Base-by-base conservation (phyloP, 1,140 invertebrate genomes). In the Brachionus rubens region DNA sequence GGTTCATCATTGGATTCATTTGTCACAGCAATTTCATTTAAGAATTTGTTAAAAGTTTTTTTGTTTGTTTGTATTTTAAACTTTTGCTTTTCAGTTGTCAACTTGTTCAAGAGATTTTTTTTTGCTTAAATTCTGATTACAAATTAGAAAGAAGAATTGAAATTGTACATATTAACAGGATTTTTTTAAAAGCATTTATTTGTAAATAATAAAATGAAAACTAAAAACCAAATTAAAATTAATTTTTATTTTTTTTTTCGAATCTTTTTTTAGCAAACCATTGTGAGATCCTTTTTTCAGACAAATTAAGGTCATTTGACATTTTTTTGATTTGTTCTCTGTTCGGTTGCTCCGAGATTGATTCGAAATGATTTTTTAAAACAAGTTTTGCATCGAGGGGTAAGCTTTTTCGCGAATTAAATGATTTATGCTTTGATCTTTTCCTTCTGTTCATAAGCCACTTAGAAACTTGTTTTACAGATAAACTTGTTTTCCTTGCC, bases 1-100 rank as follows among this genome's bases (percentile, higher is more conserved):
- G 28, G 54, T 33, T 59, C 54, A 19, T 59, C 54, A 59, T 33
- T 59, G 30, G 54, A 59, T 36, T 59, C 54, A 59, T 59, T 59
- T 59, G 16, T 59, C 26, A 33, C 30, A 16, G 54, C 54, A 59
- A 59, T 59, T 59, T 59, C 54, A 36, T 59, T 59, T 59, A 59
- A 59, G 26, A 59, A 59, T 36, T 59, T 59, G 28, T 33, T 59
- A 59, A 59, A 59, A 59, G n/a, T 59, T 59, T 59, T 59, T 59
- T 36, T 59, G 26, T 33, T 59, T 59, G 1, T 59, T 59, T 33
- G 28, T 59, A 59, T 59, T 59, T 33, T 59, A 16, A 33, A 59
- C 9, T 59, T 59, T 59, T 36, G 26, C 36, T 33, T 59, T 33
- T 59, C 54, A 59, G 36, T 59, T 59, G 26, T 59, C 30, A 59